Base-by-base conservation (phyloP, 2,113 vertebrate genomes). In the Salvelinus fontinalis region DNA sequence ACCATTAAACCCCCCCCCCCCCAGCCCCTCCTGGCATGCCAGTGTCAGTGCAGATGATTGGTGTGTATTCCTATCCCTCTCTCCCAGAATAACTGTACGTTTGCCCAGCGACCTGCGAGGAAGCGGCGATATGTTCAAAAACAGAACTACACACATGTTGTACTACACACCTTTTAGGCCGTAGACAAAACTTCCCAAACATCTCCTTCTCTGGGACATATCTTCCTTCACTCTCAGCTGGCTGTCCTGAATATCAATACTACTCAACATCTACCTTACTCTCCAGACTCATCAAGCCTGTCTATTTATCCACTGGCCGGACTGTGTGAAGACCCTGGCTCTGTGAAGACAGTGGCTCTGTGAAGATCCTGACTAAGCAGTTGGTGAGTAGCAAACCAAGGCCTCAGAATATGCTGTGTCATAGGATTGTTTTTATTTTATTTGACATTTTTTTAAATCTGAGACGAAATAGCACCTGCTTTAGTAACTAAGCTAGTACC, bases 1-100 rank as follows among this genome's bases (percentile, higher is more conserved):
- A 4, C 18, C 54, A 57, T 18, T 57, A 57, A 57, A 57, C 14
- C 3, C 54, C 51, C 34, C 7, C 5, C 34, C 8, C 39, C 39
- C 26, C 64, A 12, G 1, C 64, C n/a, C 14, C 71, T 3, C 4
- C 24, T 22, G 77, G 16, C 67, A 48, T 74, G 64, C 29, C 77
- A 75, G n/a, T 27, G 62, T 7, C 12, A 67, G 75, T 75, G 68
- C 76, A 75, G 24, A 80, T 60, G 82, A 88, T 84, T 86, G 88
- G 90, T 85, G 84, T 86, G 83, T 92, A 93, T 92, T 91, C 77
- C 75, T 87, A 84, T 91, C 81, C 81, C 81, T 64, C 3, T n/a
- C n/a, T 6, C 67, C 86, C 87, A 81, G 88, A 94, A 93, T 93
- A 93, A 89, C 84, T 71, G 5, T 22, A 74, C 70, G 77, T 86